phyloP scores from a whole-genome alignment of 2,797 vertebrate species.

The Spatula versicolor region DNA sequence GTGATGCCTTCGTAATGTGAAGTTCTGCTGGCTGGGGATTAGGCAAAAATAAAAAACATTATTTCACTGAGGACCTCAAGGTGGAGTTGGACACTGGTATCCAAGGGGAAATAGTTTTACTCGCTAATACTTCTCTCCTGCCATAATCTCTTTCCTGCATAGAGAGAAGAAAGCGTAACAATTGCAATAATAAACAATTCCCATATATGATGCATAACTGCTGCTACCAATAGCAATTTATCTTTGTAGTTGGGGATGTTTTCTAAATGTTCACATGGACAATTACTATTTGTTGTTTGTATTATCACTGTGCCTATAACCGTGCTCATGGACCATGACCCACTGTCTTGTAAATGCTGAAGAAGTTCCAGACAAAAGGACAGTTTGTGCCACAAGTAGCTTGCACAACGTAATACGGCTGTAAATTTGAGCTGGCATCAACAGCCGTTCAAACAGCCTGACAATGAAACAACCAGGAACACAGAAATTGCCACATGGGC shows the following conservation, averaged over 20 bases:
- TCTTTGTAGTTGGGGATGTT: conserved; percentile 3
- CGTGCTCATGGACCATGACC: conserved; percentile 23
- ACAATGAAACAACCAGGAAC: conserved; percentile 28
- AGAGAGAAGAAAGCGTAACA: neutral
- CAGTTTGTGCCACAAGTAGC: neutral
- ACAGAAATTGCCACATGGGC: conserved; percentile 25
- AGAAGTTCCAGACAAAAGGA: conserved; percentile 43
- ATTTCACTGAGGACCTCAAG: neutral
- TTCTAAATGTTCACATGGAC: conserved; percentile 12
- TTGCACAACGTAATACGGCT: neutral
- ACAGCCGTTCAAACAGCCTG: conserved; percentile 3
- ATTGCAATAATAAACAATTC: conserved; percentile 23
- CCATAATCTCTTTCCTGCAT: neutral
- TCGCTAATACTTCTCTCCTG: neutral
- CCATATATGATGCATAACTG: neutral
- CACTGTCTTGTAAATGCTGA: conserved; percentile 31
- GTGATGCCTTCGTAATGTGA: neutral
- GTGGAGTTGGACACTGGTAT: neutral
- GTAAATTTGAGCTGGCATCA: conserved; percentile 47
- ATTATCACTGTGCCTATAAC: conserved; percentile 8
- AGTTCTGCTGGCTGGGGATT: neutral
- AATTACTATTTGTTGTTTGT: conserved; percentile 23
- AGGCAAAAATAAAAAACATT: neutral
- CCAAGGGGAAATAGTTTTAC: neutral
- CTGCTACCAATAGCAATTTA: conserved; percentile 7